A percentile compares a stretch with the other conserved stretches of the same genome.
Conservation (phyloP, 23 tunicate genomes). For the Trididemnum miniatum region DNA sequence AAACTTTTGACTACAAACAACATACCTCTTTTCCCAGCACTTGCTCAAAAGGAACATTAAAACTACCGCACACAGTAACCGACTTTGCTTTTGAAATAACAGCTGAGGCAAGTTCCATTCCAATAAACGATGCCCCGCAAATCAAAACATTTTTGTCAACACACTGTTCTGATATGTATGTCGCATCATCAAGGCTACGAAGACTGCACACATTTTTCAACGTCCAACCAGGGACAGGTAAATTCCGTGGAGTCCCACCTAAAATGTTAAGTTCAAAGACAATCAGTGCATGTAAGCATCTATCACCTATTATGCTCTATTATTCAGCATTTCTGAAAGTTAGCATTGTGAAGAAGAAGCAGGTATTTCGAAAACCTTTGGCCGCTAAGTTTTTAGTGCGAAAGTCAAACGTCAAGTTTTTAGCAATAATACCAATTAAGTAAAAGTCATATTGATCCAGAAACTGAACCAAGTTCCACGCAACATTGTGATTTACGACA, state of each 20-base stretch:
- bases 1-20: no score
- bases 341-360: not conserved
- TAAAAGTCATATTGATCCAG: no score
- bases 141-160: slow-evolving; percentile 63
- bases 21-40: slow-evolving; percentile 76
- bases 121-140: slow-evolving; percentile 88
- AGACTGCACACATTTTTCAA: slow-evolving; percentile 72
- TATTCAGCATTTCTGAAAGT: not conserved
- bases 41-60: slow-evolving; percentile 80
- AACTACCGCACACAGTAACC: slow-evolving; percentile 78
- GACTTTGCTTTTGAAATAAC: slow-evolving; percentile 55
- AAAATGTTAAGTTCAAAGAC: not conserved
- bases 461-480: no score
- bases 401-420: no score
- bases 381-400: no score
- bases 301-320: not conserved
- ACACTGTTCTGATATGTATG: slow-evolving; percentile 36
- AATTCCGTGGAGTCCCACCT: slow-evolving; percentile 74
- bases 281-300: no score
- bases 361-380: no score
- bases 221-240: slow-evolving; percentile 91
- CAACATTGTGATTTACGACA: not conserved
- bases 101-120: slow-evolving; percentile 94
- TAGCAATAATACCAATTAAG: no score
- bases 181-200: slow-evolving; percentile 76